Evolutionary conservation across 1,140 invertebrate genomes (phyloP), one percentile per base, ranked within the genome.

Genomic region (Leptinotarsa undecemlineata): DNA sequence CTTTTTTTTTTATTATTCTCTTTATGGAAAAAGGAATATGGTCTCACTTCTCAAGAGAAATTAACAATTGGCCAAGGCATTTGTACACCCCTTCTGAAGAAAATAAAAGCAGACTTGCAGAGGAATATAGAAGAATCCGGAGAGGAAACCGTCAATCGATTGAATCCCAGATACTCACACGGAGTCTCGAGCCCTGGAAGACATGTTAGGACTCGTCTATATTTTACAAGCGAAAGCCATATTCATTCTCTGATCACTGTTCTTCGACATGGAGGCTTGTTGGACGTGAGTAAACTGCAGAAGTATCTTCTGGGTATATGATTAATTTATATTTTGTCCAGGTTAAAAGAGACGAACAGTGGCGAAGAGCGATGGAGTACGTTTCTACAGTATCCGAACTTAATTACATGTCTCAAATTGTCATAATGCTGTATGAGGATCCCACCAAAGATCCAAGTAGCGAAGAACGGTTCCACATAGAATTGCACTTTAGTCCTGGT

Each of bases 341-440:
- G 93, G 90, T 93, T 33, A 81, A 90, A 11, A 94, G 92, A 82
- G 98, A 99, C 85, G 96, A 98, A 85, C 98, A 99, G 84, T 99
- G 98, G 98, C 90, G 94, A 8, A 90, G 97, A 74, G 98, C 98
- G 0, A 98, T 99, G 96, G 96, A 99, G 81, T 99, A 99, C 84
- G 92, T 99, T 2, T 96, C 94, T 66, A 96, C 96, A 89, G 96
- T 99, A 1, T 96, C 97, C 0, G 98, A 99, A 86, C 89, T 99
- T 2, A 99, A 99, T 87, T 99, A 99, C 85, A 97, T 99, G 94
- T 98, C 98, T 0, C 98, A 99, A 87, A 95, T 99, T 68, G 97
- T 99, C 1, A 95, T 99, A 4, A 99, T 99, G 97, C 86, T 99
- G n/a, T 99, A 99, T 84, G 98, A 99, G 87, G 97, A 99, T 87